Evolutionary conservation across 2,797 vertebrate species (phyloP).

Genomic region (Lagorchestes hirsutus): DNA sequence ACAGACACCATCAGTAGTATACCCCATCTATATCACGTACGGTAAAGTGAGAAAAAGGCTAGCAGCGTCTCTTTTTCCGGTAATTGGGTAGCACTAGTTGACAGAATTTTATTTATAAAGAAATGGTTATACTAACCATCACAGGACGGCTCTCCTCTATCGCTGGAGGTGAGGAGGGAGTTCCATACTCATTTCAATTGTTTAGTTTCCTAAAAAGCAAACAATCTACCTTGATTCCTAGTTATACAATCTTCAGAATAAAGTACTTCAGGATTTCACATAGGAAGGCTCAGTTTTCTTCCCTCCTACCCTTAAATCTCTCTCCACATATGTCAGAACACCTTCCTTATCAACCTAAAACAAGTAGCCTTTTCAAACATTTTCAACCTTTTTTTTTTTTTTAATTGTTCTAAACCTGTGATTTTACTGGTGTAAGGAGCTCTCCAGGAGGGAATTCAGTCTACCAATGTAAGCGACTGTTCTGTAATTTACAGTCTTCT

Average conservation of each 20-base stretch:
- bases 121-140: neutral
- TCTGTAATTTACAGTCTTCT: neutral
- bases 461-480: neutral
- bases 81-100: neutral
- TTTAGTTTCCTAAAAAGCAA: slow-evolving; percentile 16
- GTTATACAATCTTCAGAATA: neutral
- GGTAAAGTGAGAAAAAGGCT: neutral
- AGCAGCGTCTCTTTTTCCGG: neutral
- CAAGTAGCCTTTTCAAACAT: neutral
- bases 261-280: slow-evolving; percentile 7
- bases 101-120: neutral
- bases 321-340: neutral
- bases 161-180: neutral
- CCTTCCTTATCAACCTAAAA: neutral
- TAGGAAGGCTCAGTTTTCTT: neutral
- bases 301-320: neutral
- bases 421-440: neutral
- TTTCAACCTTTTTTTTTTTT: neutral
- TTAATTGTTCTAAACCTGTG: neutral
- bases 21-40: neutral
- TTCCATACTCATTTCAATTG: neutral
- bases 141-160: neutral
- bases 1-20: neutral
- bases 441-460: neutral
- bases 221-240: neutral